Percentiles rank a stretch among this genome's conserved stretches.
Evolutionary conservation across 2,888 invertebrate genomes (phyloP).

Genomic region (Megaustenia siamemsis): DNA sequence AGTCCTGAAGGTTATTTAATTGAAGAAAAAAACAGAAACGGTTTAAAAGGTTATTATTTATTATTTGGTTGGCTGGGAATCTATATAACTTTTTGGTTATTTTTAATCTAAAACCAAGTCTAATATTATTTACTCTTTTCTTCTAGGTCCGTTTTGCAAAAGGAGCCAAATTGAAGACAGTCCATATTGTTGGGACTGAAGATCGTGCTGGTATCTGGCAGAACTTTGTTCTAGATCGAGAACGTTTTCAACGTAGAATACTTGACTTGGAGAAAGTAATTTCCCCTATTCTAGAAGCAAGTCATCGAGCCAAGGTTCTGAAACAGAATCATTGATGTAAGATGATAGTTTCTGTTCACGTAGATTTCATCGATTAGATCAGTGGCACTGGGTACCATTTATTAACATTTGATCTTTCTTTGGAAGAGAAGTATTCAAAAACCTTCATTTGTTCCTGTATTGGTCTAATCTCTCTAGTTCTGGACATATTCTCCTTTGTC

Average conservation of each 20-base stretch:
- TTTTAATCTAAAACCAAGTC: no score
- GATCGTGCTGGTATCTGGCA: conserved; percentile 46
- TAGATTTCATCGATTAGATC: no score
- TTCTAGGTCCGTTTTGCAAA: conserved; percentile 44
- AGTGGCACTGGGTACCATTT: no score
- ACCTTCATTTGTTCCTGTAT: no score
- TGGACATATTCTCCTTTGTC: no score
- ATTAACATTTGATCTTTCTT: no score
- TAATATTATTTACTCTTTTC: not conserved
- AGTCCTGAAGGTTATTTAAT: no score
- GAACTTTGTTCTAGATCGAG: conserved; percentile 38
- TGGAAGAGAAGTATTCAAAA: no score
- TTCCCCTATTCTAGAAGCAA: conserved; percentile 27
- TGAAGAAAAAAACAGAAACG: no score
- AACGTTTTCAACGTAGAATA: conserved; percentile 45
- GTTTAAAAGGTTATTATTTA: no score
- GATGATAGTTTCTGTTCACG: no score
- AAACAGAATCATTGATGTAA: not conserved
- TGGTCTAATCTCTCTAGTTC: no score
- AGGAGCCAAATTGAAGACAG: conserved; percentile 25
- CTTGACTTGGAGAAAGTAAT: conserved; percentile 11
- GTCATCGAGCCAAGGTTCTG: conserved; percentile 24
- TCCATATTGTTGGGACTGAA: conserved; percentile 38
- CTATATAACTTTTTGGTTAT: not conserved
- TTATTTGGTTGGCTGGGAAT: not conserved